A percentile compares a stretch with the other conserved stretches of the same genome.
Evolutionary conservation across 2,797 vertebrate species (phyloP).

Genomic region (Alosa sapidissima): DNA sequence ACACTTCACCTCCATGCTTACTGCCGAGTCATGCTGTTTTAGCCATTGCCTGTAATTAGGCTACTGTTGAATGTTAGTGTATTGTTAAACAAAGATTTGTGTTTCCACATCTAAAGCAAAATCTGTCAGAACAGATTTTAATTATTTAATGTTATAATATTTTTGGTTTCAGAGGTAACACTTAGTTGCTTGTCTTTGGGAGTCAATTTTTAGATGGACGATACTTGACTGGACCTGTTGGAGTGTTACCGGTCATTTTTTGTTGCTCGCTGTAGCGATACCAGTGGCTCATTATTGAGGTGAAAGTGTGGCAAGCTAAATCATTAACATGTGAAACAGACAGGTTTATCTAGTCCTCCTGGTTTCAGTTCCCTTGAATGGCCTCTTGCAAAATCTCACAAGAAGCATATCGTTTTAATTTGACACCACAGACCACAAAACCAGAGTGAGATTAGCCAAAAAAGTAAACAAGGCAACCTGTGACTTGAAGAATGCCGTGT

Average conservation of each 20-base stretch:
- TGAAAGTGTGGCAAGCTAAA: conserved; percentile 2
- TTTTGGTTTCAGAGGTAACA: neutral
- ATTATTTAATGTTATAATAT: neutral
- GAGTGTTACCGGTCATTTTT: neutral
- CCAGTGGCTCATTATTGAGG: neutral
- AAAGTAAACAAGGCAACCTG: conserved; percentile 63
- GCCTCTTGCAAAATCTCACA: neutral
- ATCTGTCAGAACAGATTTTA: neutral
- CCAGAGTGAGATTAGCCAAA: neutral
- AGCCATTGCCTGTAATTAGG: neutral
- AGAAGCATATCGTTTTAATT: neutral
- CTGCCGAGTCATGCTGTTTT: neutral
- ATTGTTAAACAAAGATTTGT: neutral
- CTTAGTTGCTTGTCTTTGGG: neutral
- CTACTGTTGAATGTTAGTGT: neutral
- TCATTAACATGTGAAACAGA: neutral
- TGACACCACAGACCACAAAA: neutral
- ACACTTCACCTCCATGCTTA: neutral
- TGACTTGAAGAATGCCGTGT: conserved; percentile 85
- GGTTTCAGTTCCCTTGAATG: neutral
- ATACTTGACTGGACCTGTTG: neutral
- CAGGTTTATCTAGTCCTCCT: neutral
- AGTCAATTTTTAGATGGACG: neutral
- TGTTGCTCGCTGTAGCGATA: neutral
- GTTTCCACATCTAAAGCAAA: neutral